Base-by-base conservation (phyloP, 2,888 invertebrate species). In the Trichacis sp. region DNA sequence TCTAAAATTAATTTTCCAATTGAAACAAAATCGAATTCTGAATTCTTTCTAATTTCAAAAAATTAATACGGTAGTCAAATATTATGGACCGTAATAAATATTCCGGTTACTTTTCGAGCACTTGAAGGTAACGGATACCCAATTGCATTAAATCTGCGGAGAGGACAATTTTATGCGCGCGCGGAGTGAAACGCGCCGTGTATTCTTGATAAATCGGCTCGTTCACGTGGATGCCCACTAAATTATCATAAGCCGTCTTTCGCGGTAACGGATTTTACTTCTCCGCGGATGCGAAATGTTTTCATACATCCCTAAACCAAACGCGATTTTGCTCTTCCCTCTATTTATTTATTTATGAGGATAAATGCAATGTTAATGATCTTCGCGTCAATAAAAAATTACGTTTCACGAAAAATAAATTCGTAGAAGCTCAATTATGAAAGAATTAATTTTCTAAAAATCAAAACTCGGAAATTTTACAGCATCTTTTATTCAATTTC, bases 191-290 rank as follows among this genome's bases (percentile, higher is more conserved):
- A 58, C 43, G 58, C 46, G 47, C 40, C 20, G n/a, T n/a, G 38
- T 52, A 30, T 64, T 56, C 59, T 59, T 56, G 64, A 64, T 64
- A 60, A 64, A 64, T 64, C 64, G 64, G 59, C 55, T 52, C 47
- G 59, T 64, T 52, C 48, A 24, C 24, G 38, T n/a, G 24, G 36
- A 49, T 11, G 56, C 49, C 18, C 56, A 50, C 61, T 53, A 65
- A 65, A 65, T 61, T 61, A 57, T 45, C 49, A 47, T 61, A 57
- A 57, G 53, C 57, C 30, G 33, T 54, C 48, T 46, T 46, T 54
- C 49, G 45, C 56, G 46, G 56, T 65, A 65, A 65, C 61, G 65
- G 61, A 53, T 48, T 47, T 60, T 40, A 18, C 57, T 45, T 38
- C 57, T 59, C 56, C 60, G 15, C 19, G n/a, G 50, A 54, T 57